Conservation (phyloP, 2,797 vertebrate species). For the Okamejei kenojei region DNA sequence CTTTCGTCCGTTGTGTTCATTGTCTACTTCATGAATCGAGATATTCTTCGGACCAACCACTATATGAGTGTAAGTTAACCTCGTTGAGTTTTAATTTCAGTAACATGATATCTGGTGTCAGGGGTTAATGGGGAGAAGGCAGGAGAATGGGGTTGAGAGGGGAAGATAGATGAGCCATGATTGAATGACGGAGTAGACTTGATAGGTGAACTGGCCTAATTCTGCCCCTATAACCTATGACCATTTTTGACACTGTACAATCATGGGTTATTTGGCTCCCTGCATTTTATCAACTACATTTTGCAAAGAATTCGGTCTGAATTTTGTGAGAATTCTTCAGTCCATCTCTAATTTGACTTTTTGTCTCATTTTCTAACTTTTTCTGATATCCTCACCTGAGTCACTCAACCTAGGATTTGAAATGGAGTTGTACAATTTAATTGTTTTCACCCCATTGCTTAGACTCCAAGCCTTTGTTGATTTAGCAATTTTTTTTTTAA, state of each 20-base stretch:
- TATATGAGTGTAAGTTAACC: constrained; percentile 64
- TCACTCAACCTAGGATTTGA: neutral
- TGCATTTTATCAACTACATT: neutral
- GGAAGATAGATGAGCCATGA: no score
- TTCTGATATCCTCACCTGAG: neutral
- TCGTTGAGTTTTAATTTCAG: neutral
- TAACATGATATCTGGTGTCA: neutral
- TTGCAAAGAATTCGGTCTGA: neutral
- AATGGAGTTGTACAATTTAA: neutral
- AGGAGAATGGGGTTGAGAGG: no score
- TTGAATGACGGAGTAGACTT: no score
- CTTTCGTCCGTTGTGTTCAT: constrained; percentile 77
- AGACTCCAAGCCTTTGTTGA: neutral
- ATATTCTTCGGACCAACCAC: constrained; percentile 67
- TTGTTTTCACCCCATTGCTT: neutral
- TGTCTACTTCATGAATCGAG: constrained; percentile 80
- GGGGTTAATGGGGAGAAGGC: no score
- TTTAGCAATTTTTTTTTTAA: no score
- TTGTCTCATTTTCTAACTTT: neutral
- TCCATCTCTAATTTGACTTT: neutral
- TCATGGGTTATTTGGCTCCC: neutral
- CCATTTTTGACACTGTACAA: neutral
- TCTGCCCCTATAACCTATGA: no score
- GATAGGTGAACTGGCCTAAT: no score
- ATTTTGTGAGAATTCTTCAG: neutral